A percentile compares a stretch with the other conserved stretches of the same genome.
Conservation (phyloP, 2,797 vertebrate species). For the Diplodus sargus region DNA sequence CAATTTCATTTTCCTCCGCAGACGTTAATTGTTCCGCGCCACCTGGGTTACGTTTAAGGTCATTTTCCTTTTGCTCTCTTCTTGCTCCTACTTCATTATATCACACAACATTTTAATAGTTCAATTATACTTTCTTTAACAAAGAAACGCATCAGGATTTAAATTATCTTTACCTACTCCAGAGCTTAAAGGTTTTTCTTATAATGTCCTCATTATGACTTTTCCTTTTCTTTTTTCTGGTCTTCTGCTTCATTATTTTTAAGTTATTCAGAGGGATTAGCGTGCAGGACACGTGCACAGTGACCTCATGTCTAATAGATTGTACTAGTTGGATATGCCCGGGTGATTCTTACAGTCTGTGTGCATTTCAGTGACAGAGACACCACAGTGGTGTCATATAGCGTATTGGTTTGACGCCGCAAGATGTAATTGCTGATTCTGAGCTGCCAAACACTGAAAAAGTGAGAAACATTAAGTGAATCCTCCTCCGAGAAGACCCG, state of each 20-base stretch:
- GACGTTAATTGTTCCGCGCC: slow-evolving; percentile 33
- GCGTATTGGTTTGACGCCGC: background rate
- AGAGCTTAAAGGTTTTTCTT: background rate
- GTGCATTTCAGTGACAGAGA: background rate
- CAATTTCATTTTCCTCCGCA: slow-evolving; percentile 11
- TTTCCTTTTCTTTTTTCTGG: background rate
- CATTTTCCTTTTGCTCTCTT: background rate
- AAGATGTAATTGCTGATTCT: background rate
- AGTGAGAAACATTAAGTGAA: background rate
- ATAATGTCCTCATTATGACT: background rate
- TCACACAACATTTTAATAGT: background rate
- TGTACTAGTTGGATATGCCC: background rate
- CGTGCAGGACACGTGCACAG: background rate
- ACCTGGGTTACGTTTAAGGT: slow-evolving; percentile 5
- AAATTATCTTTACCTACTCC: background rate
- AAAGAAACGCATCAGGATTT: background rate
- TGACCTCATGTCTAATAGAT: background rate
- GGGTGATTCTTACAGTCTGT: background rate
- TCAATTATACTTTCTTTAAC: slow-evolving; percentile 3
- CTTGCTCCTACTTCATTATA: background rate
- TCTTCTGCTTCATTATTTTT: background rate
- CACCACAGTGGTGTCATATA: background rate
- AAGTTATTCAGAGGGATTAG: background rate
- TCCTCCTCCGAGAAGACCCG: background rate
- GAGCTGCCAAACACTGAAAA: background rate